Evolutionary conservation across 1,140 invertebrate species (phyloP), one percentile per base, ranked within the genome.

Genomic region (Drosophila biarmipes): DNA sequence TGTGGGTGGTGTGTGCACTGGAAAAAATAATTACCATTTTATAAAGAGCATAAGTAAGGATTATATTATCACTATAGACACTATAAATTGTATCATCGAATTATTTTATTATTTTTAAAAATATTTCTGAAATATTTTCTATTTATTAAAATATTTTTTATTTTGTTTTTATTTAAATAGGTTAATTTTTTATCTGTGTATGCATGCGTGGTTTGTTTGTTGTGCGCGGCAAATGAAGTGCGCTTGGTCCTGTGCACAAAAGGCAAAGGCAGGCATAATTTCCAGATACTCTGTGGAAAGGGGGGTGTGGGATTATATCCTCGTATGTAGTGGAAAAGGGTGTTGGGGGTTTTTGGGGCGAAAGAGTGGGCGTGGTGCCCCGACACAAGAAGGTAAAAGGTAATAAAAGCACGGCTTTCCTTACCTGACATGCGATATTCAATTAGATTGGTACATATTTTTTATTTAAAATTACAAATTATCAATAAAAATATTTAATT

Each of bases 181-280:
- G 0, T 15, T 15, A 6, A 21, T 12, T 61, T 38, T n/a, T 62
- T 52, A 10, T 35, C 40, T 54, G 59, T 46, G 45, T 45, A 46
- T 11, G 17, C 42, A 27, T 35, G 38, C 34, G 55, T 21, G 35
- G 51, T 76, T 59, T 52, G 40, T 51, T 46, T 74, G 61, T 63
- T 63, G 67, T 78, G 54, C 58, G 69, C 45, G 49, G 55, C 43
- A 72, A 84, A 84, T 79, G 56, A 75, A 85, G 80, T 72, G 80
- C 56, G 58, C 62, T 66, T 40, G 38, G 72, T 48, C 10, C 21
- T 80, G 64, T 53, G 53, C 51, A 61, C 57, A 66, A 42, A 67
- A 68, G 55, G 68, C 53, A 52, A 48, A 34, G 48, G 66, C 59
- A 49, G 53, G 61, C 66, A 78, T 78, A 81, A 87, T 72, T 81